A percentile compares a stretch with the other conserved stretches of the same genome.
phyloP scores from a whole-genome alignment of 2,888 invertebrate genomes.

The Hydraecia micacea region DNA sequence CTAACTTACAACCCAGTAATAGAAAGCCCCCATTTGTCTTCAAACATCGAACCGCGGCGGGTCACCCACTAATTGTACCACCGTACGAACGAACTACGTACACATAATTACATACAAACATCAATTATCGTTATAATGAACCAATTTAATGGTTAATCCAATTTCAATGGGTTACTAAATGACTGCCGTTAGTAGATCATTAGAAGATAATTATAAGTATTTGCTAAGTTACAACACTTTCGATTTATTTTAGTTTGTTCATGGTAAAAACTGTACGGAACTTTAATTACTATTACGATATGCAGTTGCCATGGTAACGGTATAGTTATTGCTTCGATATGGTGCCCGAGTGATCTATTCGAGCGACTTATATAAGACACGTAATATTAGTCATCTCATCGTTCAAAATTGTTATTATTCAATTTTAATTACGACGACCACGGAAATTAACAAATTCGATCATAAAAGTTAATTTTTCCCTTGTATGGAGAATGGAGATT shows the following conservation, averaged over 20 bases:
- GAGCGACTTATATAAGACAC: constrained; percentile 13
- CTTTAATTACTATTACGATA: constrained; percentile 31
- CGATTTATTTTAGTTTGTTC: constrained; percentile 11
- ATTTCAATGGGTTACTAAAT: constrained; percentile 61
- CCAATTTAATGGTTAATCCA: constrained; percentile 64
- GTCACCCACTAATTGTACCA: constrained; percentile 55
- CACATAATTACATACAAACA: constrained; percentile 64
- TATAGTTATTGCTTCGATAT: constrained; percentile 6
- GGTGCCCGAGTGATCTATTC: neutral
- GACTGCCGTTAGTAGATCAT: constrained; percentile 45
- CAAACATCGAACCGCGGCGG: constrained; percentile 35
- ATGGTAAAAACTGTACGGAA: constrained; percentile 14
- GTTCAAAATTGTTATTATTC: constrained; percentile 10
- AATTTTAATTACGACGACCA: constrained; percentile 3
- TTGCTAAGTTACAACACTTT: constrained; percentile 26
- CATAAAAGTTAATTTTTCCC: constrained; percentile 27
- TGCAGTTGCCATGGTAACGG: constrained; percentile 31
- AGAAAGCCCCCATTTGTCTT: constrained; percentile 66
- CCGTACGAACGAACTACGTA: constrained; percentile 3
- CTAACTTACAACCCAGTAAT: constrained; percentile 34
- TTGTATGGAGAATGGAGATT: constrained; percentile 1
- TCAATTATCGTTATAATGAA: constrained; percentile 66
- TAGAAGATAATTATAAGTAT: constrained; percentile 43
- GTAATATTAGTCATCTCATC: constrained; percentile 19
- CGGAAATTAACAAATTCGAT: constrained; percentile 11